A percentile compares a stretch with the other conserved stretches of the same genome.
Conservation (phyloP, 2,113 vertebrate species). For the Crotalus horridus region DNA sequence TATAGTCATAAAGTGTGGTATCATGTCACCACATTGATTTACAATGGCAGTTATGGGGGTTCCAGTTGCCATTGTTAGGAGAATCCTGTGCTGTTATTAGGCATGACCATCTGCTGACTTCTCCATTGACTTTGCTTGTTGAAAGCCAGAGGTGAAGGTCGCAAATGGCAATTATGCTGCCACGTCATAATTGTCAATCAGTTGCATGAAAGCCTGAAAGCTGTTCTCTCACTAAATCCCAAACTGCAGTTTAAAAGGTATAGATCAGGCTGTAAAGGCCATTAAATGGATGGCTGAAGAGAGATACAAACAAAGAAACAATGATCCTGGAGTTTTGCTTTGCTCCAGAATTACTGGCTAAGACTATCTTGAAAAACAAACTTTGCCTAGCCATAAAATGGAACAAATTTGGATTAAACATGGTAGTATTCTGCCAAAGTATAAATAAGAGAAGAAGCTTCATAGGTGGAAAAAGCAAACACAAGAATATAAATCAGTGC, state of each 20-base stretch:
- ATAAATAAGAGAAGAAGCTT: not conserved
- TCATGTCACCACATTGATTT: not conserved
- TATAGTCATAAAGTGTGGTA: not conserved
- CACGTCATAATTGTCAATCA: not conserved
- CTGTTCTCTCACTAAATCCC: not conserved
- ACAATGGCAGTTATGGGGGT: too few species aligned
- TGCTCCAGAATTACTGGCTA: not conserved
- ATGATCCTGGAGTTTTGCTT: not conserved
- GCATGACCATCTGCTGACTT: not conserved
- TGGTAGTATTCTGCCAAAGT: not conserved
- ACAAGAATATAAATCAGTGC: not conserved
- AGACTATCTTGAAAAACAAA: not conserved
- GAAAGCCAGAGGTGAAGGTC: not conserved
- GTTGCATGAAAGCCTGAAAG: not conserved
- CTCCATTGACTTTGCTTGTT: not conserved
- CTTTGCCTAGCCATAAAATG: not conserved
- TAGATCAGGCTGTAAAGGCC: not conserved
- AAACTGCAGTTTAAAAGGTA: not conserved
- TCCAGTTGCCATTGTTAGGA: too few species aligned
- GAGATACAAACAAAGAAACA: not conserved
- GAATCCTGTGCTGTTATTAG: not conserved
- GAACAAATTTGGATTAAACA: not conserved
- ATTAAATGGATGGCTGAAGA: not conserved
- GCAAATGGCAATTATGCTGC: not conserved
- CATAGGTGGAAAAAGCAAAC: not conserved